Base-by-base conservation (phyloP, 2,888 invertebrate species). In the Clitarchus hookeri region DNA sequence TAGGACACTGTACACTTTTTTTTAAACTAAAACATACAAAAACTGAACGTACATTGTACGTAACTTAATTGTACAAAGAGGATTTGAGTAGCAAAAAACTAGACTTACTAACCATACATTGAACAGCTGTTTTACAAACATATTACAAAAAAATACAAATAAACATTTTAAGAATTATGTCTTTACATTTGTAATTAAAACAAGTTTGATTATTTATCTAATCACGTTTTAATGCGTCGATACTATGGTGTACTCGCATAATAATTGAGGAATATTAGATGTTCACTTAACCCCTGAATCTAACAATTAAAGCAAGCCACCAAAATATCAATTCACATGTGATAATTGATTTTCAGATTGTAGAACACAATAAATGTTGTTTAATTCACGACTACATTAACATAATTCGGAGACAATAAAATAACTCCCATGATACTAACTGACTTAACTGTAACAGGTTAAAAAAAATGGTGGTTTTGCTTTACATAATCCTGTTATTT, bases 271-370 rank as follows among this genome's bases (percentile, higher is more conserved):
- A 53, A 48, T 80, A 85, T 36, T 79, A 83, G 83, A 83, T 85
- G 86, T 85, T 85, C 54, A 44, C 23, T 80, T 27, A 86, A 85
- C 86, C 86, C 86, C 86, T 85, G 86, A 86, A 86, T 84, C 84
- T 26, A 25, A 84, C 26, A 78, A 48, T 77, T 4, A 82, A 2
- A 0, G 26, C 27, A 82, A 27, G 44, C 19, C 27, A 82, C 82
- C 82, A 82, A 82, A 82, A 82, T 82, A n/a, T 36, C 27, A 82
- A 27, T 82, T 44, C 23, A 82, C 82, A 16, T 65, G n/a, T 19
- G 65, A 65, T 65, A 12, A 65, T 23, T n/a, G 11, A 65, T 65
- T 19, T 65, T 65, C 65, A 65, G 11, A 16, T 65, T 65, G 65
- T 65, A n/a, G 65, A 65, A 65, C 6, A 65, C 8, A n/a, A n/a